Evolutionary conservation across 2,888 invertebrate species (phyloP).

Genomic region (Hypolimnas misippus): DNA sequence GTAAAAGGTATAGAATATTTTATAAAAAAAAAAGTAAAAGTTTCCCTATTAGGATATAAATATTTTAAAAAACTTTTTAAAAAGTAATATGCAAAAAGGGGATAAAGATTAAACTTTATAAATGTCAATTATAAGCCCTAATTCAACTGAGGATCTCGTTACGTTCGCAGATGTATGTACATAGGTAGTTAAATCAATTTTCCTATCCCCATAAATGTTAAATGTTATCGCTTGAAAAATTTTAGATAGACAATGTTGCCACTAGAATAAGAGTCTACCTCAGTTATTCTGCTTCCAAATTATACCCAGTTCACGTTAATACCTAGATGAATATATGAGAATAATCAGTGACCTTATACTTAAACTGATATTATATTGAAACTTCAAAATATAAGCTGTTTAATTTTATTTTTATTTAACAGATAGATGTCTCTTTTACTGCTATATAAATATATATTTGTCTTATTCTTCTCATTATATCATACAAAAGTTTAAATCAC

Average conservation of each 20-base stretch:
- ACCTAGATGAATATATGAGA: slow-evolving; percentile 5
- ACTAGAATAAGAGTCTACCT: slow-evolving; percentile 41
- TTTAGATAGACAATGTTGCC: slow-evolving; percentile 18
- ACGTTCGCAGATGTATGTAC: not conserved
- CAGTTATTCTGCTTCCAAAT: slow-evolving; percentile 41
- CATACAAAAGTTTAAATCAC: too few species aligned
- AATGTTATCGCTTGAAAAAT: not conserved
- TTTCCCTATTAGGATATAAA: not conserved
- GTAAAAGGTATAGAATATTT: too few species aligned
- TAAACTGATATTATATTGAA: too few species aligned
- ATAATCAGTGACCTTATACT: not conserved
- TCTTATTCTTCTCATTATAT: too few species aligned
- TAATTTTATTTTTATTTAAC: too few species aligned
- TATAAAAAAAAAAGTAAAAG: too few species aligned
- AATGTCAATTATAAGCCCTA: slow-evolving; percentile 23
- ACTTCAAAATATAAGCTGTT: too few species aligned
- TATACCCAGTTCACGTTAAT: slow-evolving; percentile 26
- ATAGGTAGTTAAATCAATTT: slow-evolving; percentile 19
- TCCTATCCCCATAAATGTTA: slow-evolving; percentile 3
- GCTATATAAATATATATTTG: too few species aligned
- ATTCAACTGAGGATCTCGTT: not conserved
- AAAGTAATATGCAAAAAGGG: slow-evolving; percentile 5
- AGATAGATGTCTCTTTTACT: too few species aligned
- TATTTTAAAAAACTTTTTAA: not conserved
- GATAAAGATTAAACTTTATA: not conserved